Evolutionary conservation across 23 tunicate species (phyloP), one percentile per base, ranked within the genome.

Genomic region (Trididemnum clinides): DNA sequence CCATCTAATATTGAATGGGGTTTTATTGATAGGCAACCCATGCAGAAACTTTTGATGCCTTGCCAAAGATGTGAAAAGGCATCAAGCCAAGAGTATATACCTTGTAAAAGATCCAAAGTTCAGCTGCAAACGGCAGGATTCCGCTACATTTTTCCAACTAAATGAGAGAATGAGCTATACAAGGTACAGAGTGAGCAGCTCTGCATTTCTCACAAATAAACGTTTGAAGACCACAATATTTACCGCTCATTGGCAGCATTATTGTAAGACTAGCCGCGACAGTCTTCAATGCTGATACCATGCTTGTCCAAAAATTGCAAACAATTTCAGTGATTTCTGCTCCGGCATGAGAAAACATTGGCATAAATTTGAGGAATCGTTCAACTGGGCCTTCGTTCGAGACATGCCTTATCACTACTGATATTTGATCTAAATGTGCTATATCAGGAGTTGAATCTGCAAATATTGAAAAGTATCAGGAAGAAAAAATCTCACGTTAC

Each of bases 371-470:
- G 6, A 80, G 18, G 63, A 80, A 80, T 59, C 78, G 84, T 63
- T 80, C 84, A 19, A 80, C 35, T n/a, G 84, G 78, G 18, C 35
- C 77, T 29, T 59, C 78, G 3, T 31, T 21, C 28, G 12, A 29
- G 23, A 81, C 78, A 34, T 81, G 63, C 76, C 85, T n/a, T 36
- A 81, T 26, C 2, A 81, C 76, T 1, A 81, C 32, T 10, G n/a
- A n/a, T n/a, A n/a, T n/a, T n/a, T n/a, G n/a, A n/a, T n/a, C n/a
- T n/a, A n/a, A n/a, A n/a, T n/a, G 51, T 63, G 76, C 30, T 33
- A 81, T 15, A 37, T 81, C 85, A 0, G 85, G 85, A 62, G 85
- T 81, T 63, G 85, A 81, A 63, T 81, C 85, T 26, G 63, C 76
- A 6, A 76, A 81, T 30, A 81, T 5, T 26, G 78, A 62, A 63